phyloP scores from a whole-genome alignment of 2,113 vertebrate species.

The Otocyon megalotis region DNA sequence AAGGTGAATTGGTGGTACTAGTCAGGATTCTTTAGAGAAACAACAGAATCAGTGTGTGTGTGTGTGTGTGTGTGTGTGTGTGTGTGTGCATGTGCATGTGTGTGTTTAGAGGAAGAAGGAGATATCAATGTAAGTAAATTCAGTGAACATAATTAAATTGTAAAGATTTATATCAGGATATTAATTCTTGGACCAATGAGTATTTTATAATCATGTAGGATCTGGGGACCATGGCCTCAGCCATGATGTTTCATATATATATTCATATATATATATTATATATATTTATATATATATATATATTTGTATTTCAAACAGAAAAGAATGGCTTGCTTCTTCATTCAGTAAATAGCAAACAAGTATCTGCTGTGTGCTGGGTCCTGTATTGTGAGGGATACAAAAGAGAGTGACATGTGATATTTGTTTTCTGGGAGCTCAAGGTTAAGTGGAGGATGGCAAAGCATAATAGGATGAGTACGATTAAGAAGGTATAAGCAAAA shows the following conservation, averaged over 20 bases:
- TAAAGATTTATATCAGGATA: neutral
- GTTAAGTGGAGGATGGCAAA: neutral
- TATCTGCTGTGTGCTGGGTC: neutral
- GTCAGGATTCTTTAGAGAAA: neutral
- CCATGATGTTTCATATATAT: neutral
- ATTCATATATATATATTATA: too few species aligned
- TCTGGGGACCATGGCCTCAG: neutral
- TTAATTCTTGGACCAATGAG: neutral
- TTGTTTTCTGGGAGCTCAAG: neutral
- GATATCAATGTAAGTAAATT: neutral
- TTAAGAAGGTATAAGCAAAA: neutral
- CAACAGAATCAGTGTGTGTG: neutral
- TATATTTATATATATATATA: neutral
- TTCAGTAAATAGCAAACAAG: neutral
- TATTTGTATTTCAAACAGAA: neutral
- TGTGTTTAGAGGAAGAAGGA: neutral
- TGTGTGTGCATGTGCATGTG: neutral
- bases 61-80: neutral
- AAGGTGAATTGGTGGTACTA: neutral
- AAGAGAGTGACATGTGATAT: neutral
- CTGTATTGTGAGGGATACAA: neutral
- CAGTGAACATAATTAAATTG: neutral
- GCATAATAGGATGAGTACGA: neutral
- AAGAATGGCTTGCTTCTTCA: neutral
- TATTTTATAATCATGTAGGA: neutral